Evolutionary conservation across 30 jellyfish, hydroid and myxozoan genomes (phyloP), one percentile per base, ranked within the genome.

Genomic region (Turritopsis dohrnii): DNA sequence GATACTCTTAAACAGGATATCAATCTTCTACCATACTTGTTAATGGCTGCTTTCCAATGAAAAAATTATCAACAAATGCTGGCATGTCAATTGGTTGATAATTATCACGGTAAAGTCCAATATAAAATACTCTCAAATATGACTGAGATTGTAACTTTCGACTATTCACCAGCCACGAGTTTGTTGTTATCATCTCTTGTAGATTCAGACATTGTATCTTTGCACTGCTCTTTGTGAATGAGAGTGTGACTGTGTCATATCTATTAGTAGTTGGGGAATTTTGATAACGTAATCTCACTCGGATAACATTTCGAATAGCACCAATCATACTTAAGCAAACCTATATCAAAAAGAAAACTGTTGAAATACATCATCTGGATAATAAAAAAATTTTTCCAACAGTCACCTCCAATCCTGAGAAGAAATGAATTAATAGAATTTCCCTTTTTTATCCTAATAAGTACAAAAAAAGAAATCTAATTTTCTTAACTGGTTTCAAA

Each of bases 271-370:
- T 41, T 13, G 60, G 60, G 0, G 73, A 80, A 75, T 89, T 52
- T 8, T 29, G 53, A 85, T 66, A 89, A 29, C 75, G 28, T 30
- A 84, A 18, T 21, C 52, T 30, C n/a, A 79, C n/a, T 5, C 83
- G 27, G 27, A 89, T 79, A 65, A 26, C 19, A 21, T 54, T 21
- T 8, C 75, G 21, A 21, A 89, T 22, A 0, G 89, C 81, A 54
- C 96, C 96, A 65, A 71, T 75, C 84, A 83, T 79, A 31, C 87
- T 89, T 66, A 84, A 89, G 52, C 96, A 89, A 28, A 89, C 27
- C 96, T 89, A 81, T 16, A n/a, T n/a, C n/a, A 71, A 76, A 21
- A 69, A 54, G 9, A 69, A 69, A n/a, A n/a, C n/a, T n/a, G n/a
- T n/a, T n/a, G n/a, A n/a, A n/a, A n/a, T n/a, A n/a, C n/a, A n/a